Evolutionary conservation across 2,113 vertebrate genomes (phyloP), one percentile per base, ranked within the genome.

Genomic region (Edolisoma coerulescens): DNA sequence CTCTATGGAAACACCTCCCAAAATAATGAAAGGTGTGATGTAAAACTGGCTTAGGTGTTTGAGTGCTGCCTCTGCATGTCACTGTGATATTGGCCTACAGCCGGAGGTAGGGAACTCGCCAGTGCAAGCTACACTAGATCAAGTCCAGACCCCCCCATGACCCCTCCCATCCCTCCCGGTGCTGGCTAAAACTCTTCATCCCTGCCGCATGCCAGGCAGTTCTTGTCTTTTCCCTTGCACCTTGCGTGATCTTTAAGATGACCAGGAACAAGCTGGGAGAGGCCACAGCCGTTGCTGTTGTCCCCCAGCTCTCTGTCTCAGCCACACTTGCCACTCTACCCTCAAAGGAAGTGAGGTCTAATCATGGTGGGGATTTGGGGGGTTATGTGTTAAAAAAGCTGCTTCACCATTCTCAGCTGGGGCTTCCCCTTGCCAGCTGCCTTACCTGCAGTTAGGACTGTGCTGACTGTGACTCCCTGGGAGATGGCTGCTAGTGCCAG

Each of bases 1-100:
- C 14, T 63, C 24, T 19, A 9, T 19, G 54, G 76, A 90, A 94
- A 89, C 41, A 56, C 32, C 63, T 93, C 59, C 28, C 1, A 3
- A 67, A 92, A 81, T 44, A 88, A 87, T 27, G 53, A 78, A 74
- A 88, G 12, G 30, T 60, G 83, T 75, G 60, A 92, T 74, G 68
- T 60, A 63, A 82, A 91, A 86, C 60, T 60, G 42, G 30, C 42
- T 54, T 69, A 77, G 63, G 76, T 79, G 49, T 78, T 67, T 79
- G 69, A 89, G 39, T 3, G 1, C 49, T 49, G 44, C 0, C 0
- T 37, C 67, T 83, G 61, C 1, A 1, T 37, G 64, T 88, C 71
- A 54, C 63, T 54, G 37, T 77, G 50, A 67, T 33, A 16, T 8
- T 90, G 42, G 59, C 76, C 71, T 92, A 24, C 33, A 77, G 83